Percentiles rank a stretch among this genome's conserved stretches.
Evolutionary conservation across 2,888 invertebrate species (phyloP).

Genomic region (Stenolophus ochropezus): DNA sequence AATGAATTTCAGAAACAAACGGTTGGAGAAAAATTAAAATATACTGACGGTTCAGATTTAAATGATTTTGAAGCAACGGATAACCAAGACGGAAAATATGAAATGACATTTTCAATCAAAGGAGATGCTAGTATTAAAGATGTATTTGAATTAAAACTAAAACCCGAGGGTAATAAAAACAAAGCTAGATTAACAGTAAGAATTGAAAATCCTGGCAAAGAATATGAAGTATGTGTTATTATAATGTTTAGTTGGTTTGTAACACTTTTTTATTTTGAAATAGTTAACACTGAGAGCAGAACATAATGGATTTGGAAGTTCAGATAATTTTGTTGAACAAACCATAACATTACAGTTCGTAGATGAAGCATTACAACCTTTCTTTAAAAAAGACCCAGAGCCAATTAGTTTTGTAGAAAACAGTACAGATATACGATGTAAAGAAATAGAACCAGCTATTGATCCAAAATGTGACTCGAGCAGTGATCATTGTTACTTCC

Average conservation of each 20-base stretch:
- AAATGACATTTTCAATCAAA: constrained; percentile 24
- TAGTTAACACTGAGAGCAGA: constrained; percentile 74
- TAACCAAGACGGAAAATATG: constrained; percentile 48
- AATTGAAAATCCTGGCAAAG: neutral
- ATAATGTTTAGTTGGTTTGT: neutral
- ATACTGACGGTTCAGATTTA: neutral
- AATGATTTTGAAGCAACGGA: constrained; percentile 45
- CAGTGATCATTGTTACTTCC: neutral
- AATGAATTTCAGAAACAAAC: constrained; percentile 20
- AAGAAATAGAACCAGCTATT: constrained; percentile 57
- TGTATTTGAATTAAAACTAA: constrained; percentile 10
- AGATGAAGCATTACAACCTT: constrained; percentile 73
- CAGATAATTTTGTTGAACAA: constrained; percentile 68
- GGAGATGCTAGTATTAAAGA: constrained; percentile 3
- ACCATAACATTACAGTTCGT: constrained; percentile 72
- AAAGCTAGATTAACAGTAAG: constrained; percentile 16
- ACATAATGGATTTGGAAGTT: constrained; percentile 72
- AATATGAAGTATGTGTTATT: constrained; percentile 47
- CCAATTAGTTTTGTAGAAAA: constrained; percentile 38
- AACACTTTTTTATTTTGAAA: constrained; percentile 42
- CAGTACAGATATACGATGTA: neutral
- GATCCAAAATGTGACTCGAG: constrained; percentile 56
- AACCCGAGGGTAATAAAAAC: constrained; percentile 12
- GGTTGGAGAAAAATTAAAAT: neutral
- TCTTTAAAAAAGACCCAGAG: constrained; percentile 67